Percentiles rank a stretch among this genome's conserved stretches.
Conservation (phyloP, 2,888 invertebrate species). For the Spodoptera picta region DNA sequence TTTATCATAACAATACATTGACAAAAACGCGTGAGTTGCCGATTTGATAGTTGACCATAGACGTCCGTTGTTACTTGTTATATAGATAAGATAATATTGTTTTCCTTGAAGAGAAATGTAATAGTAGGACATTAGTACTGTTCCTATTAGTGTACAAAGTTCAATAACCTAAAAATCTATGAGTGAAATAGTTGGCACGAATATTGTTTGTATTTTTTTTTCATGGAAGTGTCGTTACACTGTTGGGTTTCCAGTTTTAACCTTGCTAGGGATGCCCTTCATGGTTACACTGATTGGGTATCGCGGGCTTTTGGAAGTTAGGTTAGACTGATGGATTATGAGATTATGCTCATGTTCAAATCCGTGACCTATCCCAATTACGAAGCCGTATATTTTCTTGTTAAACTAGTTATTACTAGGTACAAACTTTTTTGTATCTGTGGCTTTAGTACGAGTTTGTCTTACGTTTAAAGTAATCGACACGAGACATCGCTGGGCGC, state of each 20-base stretch:
- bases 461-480: too few species aligned
- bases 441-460: too few species aligned
- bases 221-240: conserved; percentile 22
- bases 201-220: conserved; percentile 26
- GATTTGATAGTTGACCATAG: conserved; percentile 37
- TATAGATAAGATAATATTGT: conserved; percentile 32
- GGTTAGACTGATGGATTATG: too few species aligned
- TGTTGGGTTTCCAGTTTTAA: not conserved
- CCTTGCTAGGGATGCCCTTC: too few species aligned
- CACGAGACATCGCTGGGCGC: too few species aligned
- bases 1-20: conserved; percentile 1
- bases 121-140: not conserved
- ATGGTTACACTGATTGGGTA: too few species aligned
- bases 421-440: too few species aligned
- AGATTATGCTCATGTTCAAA: too few species aligned
- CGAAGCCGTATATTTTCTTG: too few species aligned
- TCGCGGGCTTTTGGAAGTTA: too few species aligned
- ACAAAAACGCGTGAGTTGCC: conserved; percentile 12
- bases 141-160: conserved; percentile 19
- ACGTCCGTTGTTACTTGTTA: conserved; percentile 32
- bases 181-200: conserved; percentile 27
- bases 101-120: conserved; percentile 25
- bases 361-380: too few species aligned
- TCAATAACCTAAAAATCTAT: conserved; percentile 22
- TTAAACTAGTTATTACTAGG: too few species aligned